Conservation (phyloP, 2,888 invertebrate genomes). For the Troides oblongomaculatus region DNA sequence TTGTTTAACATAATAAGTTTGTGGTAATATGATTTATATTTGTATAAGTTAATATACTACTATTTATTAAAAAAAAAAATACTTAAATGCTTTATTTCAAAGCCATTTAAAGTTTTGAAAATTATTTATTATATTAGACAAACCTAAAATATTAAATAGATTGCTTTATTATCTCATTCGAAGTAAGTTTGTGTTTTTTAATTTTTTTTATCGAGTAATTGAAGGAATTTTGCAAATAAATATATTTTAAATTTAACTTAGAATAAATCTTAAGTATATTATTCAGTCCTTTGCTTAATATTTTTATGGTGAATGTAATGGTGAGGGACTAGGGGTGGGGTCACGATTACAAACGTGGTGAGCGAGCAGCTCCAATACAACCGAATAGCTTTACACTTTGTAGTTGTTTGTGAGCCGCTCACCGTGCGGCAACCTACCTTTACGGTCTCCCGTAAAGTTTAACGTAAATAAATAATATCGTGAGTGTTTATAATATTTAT, state of each 20-base stretch:
- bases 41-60: too few species aligned
- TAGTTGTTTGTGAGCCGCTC: slow-evolving; percentile 27
- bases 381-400: slow-evolving; percentile 27
- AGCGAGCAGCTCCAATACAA: slow-evolving; percentile 25
- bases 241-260: neutral
- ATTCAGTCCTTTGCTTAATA: neutral
- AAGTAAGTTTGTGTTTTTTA: neutral
- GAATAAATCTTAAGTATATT: neutral
- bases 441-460: slow-evolving; percentile 12
- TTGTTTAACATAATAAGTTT: too few species aligned
- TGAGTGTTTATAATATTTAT: slow-evolving; percentile 34
- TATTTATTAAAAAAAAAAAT: too few species aligned
- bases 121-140: neutral
- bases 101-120: too few species aligned
- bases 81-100: too few species aligned
- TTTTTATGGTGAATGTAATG: slow-evolving; percentile 16
- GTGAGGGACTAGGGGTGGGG: slow-evolving; percentile 26
- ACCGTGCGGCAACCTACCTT: slow-evolving; percentile 14
- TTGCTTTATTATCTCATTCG: neutral
- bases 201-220: neutral
- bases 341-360: slow-evolving; percentile 13
- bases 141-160: neutral
- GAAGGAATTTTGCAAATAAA: neutral
- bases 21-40: too few species aligned
- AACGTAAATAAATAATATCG: slow-evolving; percentile 29